Percentiles rank a stretch among this genome's conserved stretches.
These are phyloP conservation scores for Poeciliopsis prolifica DNA, from an alignment of 2,113 vertebrate genomes.

Conservation along the genomic window DNA sequence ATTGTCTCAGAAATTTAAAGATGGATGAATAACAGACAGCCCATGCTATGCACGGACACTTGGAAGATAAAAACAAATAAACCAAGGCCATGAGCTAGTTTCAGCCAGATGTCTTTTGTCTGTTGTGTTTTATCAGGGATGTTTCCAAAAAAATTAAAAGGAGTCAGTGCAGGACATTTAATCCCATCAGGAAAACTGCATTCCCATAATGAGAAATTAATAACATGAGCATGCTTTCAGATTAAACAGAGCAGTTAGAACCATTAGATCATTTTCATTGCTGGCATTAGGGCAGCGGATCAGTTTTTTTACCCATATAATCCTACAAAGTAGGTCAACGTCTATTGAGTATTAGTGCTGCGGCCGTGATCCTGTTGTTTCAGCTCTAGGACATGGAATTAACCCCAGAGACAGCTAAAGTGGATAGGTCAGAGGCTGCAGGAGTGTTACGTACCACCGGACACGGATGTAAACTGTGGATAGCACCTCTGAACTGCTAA, in stretches of 20 bases:
- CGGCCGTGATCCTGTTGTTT: slow-evolving; percentile 83
- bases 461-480: slow-evolving; percentile 61
- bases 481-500: slow-evolving; percentile 60
- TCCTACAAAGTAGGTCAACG: slow-evolving; percentile 83
- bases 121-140: slow-evolving; percentile 59
- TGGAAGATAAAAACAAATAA: slow-evolving; percentile 61
- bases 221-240: slow-evolving; percentile 81
- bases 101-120: slow-evolving; percentile 69
- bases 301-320: slow-evolving; percentile 72
- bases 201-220: slow-evolving; percentile 84
- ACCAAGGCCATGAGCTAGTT: slow-evolving; percentile 51
- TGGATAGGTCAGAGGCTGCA: slow-evolving; percentile 77
- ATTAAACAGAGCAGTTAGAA: slow-evolving; percentile 82
- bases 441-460: slow-evolving; percentile 68
- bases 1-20: slow-evolving; percentile 21
- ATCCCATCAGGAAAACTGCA: slow-evolving; percentile 81
- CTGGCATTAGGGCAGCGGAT: slow-evolving; percentile 80
- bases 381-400: slow-evolving; percentile 81
- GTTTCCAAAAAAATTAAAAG: slow-evolving; percentile 64
- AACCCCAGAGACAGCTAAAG: slow-evolving; percentile 77
- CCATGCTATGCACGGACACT: slow-evolving; percentile 14
- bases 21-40: slow-evolving; percentile 38
- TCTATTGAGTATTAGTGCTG: slow-evolving; percentile 82
- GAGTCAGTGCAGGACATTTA: slow-evolving; percentile 68
- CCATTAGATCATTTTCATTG: slow-evolving; percentile 84